phyloP scores from a whole-genome alignment of 2,888 invertebrate species.

The Meloe dianella region DNA sequence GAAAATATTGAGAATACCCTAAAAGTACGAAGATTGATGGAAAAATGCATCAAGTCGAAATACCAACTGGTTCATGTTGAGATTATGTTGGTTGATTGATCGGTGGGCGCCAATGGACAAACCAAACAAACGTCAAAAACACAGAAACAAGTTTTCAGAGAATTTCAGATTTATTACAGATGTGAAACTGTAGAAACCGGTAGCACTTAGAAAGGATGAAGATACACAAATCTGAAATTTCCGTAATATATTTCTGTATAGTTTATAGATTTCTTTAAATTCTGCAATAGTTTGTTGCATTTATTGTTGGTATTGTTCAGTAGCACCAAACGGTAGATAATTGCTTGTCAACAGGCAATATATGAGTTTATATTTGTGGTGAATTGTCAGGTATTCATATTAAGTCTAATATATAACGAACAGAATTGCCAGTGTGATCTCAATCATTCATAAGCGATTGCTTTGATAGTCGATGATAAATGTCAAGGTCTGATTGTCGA shows the following conservation, averaged over 20 bases:
- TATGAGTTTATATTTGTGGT: conserved; percentile 22
- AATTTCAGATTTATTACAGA: conserved; percentile 3
- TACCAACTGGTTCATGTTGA: background rate
- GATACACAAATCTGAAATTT: background rate
- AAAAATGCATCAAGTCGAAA: conserved; percentile 8
- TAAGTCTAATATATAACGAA: conserved; percentile 14
- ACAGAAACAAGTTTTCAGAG: conserved; percentile 4
- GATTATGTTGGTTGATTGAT: conserved; percentile 9
- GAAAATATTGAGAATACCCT: background rate
- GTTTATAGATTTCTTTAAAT: background rate
- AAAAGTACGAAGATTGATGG: conserved; percentile 1
- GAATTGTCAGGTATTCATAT: conserved; percentile 16
- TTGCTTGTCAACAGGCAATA: conserved; percentile 28
- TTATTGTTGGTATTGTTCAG: conserved; percentile 19
- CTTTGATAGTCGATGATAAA: conserved; percentile 47
- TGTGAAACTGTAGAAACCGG: conserved; percentile 6
- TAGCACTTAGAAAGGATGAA: background rate
- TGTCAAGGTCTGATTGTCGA: conserved; percentile 48
- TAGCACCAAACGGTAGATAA: conserved; percentile 18
- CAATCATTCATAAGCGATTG: conserved; percentile 50
- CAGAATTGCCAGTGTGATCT: conserved; percentile 42
- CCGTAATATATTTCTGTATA: background rate
- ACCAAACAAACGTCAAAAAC: conserved; percentile 8
- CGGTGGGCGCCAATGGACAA: conserved; percentile 11
- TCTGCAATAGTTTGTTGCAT: background rate